phyloP scores from a whole-genome alignment of 2,888 invertebrate genomes.

The Drosophila ochracea region DNA sequence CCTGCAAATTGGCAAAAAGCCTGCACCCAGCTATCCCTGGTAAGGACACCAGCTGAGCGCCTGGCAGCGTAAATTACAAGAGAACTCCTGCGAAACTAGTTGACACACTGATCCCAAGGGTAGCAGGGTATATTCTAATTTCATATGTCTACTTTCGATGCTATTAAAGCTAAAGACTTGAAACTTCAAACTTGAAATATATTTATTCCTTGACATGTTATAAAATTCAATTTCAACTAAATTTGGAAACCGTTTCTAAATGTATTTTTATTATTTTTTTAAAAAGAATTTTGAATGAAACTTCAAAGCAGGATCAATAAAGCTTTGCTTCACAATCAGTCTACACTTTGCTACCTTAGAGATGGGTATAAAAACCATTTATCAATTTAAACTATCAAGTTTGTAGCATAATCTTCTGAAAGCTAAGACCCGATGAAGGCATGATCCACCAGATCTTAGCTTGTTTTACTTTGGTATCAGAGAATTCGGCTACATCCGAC shows the following conservation, averaged over 20 bases:
- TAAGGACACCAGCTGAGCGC: slow-evolving; percentile 79
- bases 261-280: background rate
- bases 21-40: slow-evolving; percentile 90
- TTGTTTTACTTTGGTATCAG: background rate
- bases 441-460: background rate
- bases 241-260: background rate
- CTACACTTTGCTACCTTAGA: background rate
- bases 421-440: background rate
- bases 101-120: background rate
- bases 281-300: background rate
- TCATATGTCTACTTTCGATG: background rate
- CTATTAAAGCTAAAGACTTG: background rate
- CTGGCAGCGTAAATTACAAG: background rate
- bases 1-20: slow-evolving; percentile 88
- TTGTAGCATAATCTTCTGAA: background rate
- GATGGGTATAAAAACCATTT: background rate
- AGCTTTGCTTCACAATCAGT: background rate
- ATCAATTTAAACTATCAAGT: background rate
- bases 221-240: background rate
- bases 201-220: background rate
- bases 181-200: background rate
- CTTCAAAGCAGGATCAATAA: background rate
- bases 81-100: background rate
- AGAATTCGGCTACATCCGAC: background rate
- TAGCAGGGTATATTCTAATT: background rate